A percentile compares a stretch with the other conserved stretches of the same genome.
Evolutionary conservation across 2,888 invertebrate genomes (phyloP).

Genomic region (Opisthograptis luteolata): DNA sequence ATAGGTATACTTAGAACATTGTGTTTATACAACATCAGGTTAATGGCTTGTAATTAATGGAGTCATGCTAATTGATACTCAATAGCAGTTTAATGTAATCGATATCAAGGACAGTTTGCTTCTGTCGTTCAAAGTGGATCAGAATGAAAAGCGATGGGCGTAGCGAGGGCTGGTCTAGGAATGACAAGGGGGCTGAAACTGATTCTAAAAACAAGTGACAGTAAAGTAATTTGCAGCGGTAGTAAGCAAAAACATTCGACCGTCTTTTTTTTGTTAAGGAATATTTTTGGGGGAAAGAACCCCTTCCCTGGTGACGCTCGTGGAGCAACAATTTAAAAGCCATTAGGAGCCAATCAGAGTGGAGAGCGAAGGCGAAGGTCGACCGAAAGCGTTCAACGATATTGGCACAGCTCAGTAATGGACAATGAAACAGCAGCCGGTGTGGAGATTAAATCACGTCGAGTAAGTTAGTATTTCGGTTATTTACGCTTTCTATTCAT

Average conservation of each 20-base stretch:
- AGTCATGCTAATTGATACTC: constrained; percentile 19
- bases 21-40: constrained; percentile 3
- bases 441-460: background rate
- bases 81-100: constrained; percentile 17
- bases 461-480: background rate
- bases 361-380: constrained; percentile 46
- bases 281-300: background rate
- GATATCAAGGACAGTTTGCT: background rate
- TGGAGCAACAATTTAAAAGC: constrained; percentile 66
- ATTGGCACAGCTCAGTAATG: constrained; percentile 5
- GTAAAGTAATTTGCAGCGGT: too few species aligned
- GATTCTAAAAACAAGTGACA: too few species aligned
- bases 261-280: too few species aligned
- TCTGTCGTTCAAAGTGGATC: constrained; percentile 4
- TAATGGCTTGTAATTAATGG: constrained; percentile 14
- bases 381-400: constrained; percentile 30
- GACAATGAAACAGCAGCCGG: background rate
- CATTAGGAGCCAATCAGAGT: constrained; percentile 64
- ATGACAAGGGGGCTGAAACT: too few species aligned
- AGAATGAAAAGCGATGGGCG: background rate
- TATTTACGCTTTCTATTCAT: constrained; percentile 24
- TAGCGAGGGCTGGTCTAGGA: too few species aligned
- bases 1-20: constrained; percentile 1
- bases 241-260: too few species aligned
- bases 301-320: background rate